phyloP scores from a whole-genome alignment of 2,113 vertebrate genomes.

The Aptenodytes patagonicus region DNA sequence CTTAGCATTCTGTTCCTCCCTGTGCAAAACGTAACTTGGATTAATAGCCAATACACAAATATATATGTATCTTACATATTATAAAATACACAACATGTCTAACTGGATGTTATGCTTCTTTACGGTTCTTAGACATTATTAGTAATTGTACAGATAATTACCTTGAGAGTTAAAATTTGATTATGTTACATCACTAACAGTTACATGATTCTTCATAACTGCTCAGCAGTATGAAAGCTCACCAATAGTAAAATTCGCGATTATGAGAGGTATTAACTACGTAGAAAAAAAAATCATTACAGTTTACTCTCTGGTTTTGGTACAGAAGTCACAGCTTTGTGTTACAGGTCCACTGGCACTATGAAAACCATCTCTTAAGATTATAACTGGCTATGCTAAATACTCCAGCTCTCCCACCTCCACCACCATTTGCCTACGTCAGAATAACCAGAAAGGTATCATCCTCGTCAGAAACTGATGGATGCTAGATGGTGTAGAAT shows the following conservation, averaged over 20 bases:
- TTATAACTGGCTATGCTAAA: background rate
- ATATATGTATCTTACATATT: background rate
- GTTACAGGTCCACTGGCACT: background rate
- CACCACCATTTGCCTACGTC: background rate
- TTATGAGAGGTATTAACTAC: background rate
- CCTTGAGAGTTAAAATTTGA: constrained; percentile 7
- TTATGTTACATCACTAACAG: background rate
- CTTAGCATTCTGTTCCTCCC: background rate
- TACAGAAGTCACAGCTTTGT: background rate
- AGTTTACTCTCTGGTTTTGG: background rate
- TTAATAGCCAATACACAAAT: background rate
- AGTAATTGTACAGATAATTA: constrained; percentile 1
- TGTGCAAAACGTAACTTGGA: constrained; percentile 4
- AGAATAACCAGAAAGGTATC: background rate
- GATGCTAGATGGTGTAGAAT: background rate
- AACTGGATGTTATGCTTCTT: background rate
- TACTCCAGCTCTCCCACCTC: background rate
- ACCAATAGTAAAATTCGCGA: background rate
- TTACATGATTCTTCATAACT: background rate
- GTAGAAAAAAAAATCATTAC: background rate
- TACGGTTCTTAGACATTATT: background rate
- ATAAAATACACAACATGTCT: background rate
- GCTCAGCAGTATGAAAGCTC: background rate
- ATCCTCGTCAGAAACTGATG: background rate
- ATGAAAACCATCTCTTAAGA: background rate